A percentile compares a stretch with the other conserved stretches of the same genome.
These are phyloP conservation scores for Eulemur rufifrons DNA, from an alignment of 2,113 vertebrate genomes.

Conservation along the genomic window DNA sequence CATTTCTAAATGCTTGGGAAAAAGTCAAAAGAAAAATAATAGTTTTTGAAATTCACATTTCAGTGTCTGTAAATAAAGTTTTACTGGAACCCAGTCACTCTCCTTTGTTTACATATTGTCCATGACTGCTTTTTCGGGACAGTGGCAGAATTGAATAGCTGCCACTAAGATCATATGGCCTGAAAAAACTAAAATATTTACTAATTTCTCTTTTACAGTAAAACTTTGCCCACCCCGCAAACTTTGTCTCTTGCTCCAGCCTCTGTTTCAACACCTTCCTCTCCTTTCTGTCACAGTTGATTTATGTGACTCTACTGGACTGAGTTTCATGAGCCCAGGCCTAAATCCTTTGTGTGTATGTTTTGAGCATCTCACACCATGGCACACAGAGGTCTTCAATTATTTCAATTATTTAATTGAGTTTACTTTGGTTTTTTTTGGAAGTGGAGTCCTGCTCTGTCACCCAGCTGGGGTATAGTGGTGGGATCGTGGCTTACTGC, in stretches of 20 bases:
- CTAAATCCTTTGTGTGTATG: neutral
- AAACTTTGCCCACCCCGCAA: neutral
- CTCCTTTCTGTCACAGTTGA: neutral
- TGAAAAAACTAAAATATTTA: neutral
- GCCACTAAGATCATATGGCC: neutral
- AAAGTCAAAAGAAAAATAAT: neutral
- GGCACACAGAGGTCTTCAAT: neutral
- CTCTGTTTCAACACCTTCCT: neutral
- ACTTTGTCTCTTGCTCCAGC: neutral
- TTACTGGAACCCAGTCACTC: neutral
- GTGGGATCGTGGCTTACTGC: too few relatives aligned
- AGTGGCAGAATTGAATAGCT: neutral
- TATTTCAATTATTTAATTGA: slow-evolving; percentile 10
- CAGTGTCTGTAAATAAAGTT: neutral
- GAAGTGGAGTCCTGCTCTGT: too few relatives aligned
- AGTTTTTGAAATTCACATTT: neutral
- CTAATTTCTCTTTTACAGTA: neutral
- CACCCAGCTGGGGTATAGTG: too few relatives aligned
- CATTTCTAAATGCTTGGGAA: slow-evolving; percentile 19
- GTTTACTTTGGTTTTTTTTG: too few relatives aligned
- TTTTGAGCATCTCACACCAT: neutral
- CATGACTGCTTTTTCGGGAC: neutral
- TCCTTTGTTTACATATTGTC: neutral
- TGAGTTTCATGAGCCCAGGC: neutral
- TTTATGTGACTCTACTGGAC: neutral